Percentiles rank a stretch among this genome's conserved stretches.
Conservation (phyloP, 2,113 vertebrate genomes). For the Syrrhaptes paradoxus region DNA sequence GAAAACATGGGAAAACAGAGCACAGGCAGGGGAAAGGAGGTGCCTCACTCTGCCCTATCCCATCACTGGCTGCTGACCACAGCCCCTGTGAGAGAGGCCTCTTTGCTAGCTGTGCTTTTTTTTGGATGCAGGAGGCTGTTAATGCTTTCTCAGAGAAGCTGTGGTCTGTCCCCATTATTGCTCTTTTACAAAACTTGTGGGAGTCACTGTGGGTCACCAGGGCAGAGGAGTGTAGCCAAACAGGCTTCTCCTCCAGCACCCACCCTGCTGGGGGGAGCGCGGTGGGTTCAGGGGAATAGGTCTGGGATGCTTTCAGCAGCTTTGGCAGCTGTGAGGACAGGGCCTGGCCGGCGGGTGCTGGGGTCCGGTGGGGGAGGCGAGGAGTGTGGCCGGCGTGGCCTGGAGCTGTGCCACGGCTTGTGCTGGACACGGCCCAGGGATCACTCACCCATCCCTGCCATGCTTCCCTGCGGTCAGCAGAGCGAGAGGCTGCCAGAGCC, state of each 20-base stretch:
- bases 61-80: neutral
- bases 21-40: rapidly evolving
- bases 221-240: neutral
- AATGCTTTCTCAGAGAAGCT: neutral
- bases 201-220: rapidly evolving
- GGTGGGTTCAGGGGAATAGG: neutral
- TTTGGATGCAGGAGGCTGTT: neutral
- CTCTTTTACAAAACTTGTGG: neutral
- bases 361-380: rapidly evolving
- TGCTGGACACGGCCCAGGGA: neutral
- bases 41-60: neutral
- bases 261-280: rapidly evolving
- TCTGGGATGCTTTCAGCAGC: neutral
- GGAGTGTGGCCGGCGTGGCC: neutral
- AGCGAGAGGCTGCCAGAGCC: neutral
- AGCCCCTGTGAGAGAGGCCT: neutral
- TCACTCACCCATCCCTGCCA: rapidly evolving
- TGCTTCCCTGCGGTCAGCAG: neutral
- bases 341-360: neutral
- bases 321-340: neutral
- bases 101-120: neutral
- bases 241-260: neutral
- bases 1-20: neutral
- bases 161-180: neutral
- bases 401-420: neutral